Base-by-base conservation (phyloP, 1,140 invertebrate genomes). In the Neoseiulus cucumeris region DNA sequence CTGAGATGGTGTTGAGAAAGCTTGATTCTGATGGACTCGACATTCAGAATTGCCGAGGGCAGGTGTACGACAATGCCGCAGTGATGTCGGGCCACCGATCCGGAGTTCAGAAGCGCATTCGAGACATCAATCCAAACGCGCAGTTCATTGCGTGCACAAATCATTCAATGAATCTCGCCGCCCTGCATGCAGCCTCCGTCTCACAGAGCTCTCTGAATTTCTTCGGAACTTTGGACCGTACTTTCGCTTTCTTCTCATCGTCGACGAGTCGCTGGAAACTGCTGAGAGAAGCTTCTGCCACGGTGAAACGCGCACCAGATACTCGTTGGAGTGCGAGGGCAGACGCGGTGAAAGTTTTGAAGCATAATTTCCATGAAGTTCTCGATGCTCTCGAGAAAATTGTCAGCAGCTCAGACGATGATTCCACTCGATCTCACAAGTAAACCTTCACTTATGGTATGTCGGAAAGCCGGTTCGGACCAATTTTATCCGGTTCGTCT, bases 11-110 rank as follows among this genome's bases (percentile, higher is more conserved):
- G 22, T n/a, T 64, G 12, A 7, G 65, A 4, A 25, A 44, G 14
- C 55, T 69, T 12, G 45, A 59, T 66, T 45, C 59, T 14, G 22
- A 67, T 30, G 44, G 68, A 12, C 18, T 71, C 5, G 64, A 69
- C 39, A 65, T 71, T 65, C 44, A 25, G n/a, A 51, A 71, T 42
- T 71, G 69, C 41, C 22, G 64, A 39, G 70, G 68, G 20, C 70
- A 72, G 55, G 67, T 66, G 12, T 71, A 69, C 47, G 69, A 72
- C 47, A 72, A 70, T 55, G 69, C 69, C 7, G 64, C 51, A 18
- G 64, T 67, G 47, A 72, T 71, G 70, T 66, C 59, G 6, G 59
- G 59, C 28, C 4, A 6, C 7, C 28, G 22, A 6, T 6, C 28
- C 6, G 59, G 59, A 29, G 5, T 64, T 64, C 59, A 64, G 6